Evolutionary conservation across 2,113 vertebrate species (phyloP), one percentile per base, ranked within the genome.

Genomic region (Petrocephalus microphthalmus): DNA sequence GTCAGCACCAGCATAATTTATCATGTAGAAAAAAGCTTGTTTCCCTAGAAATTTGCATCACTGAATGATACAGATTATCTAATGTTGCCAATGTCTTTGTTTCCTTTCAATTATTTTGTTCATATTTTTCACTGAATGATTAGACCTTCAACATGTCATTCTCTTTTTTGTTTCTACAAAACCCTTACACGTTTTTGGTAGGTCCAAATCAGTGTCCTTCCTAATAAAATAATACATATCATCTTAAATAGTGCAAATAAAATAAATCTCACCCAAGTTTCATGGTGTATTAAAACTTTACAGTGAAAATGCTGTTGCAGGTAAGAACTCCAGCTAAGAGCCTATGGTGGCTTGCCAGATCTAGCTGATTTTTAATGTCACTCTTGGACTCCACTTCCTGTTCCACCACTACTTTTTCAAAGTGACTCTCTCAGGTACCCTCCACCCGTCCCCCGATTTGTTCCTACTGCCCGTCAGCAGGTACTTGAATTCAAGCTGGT

Each of bases 291-390:
- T 33, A 42, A 78, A 78, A 78, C 33, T 78, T 78, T 78, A 78
- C 33, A 15, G 67, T 74, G 67, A 37, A 74, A 74, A 74, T 74
- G 29, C 15, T 42, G 67, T 17, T 74, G 67, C 33, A 37, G 33
- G 33, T 78, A 78, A 17, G 29, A 71, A 33, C 67, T 71, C 29
- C 67, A 17, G 33, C 25, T 71, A 71, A 37, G 6, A 42, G 29
- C 15, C 71, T 17, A 42, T 42, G 15, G 71, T 42, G 71, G 15
- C 71, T 78, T 33, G 33, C 71, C 71, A 78, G 42, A 42, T 78
- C 71, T 42, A 78, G 13, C 71, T 78, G 71, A 78, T 78, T 78
- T 67, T 78, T 37, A 78, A 78, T 78, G 33, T 78, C 71, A 78
- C 33, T 78, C 71, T 19, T 33, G 5, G 29, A 78, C 71, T 78